Evolutionary conservation across 2,888 invertebrate genomes (phyloP).

Genomic region (Thera obeliscata): DNA sequence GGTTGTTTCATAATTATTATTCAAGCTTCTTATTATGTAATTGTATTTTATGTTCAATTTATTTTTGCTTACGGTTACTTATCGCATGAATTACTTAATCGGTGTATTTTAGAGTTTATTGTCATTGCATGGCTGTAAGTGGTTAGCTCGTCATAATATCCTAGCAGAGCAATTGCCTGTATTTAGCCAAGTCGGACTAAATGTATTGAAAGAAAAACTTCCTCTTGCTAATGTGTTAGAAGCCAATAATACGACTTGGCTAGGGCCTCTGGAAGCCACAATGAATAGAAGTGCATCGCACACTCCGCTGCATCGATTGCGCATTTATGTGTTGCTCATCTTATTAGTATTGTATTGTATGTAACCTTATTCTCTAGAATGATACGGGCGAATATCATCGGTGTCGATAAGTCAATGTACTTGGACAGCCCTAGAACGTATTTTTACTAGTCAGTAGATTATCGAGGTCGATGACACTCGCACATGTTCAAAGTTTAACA

Average conservation of each 20-base stretch:
- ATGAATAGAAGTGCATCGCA: constrained; percentile 3
- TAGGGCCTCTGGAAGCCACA: neutral
- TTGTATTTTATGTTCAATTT: constrained; percentile 19
- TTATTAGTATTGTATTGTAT: neutral
- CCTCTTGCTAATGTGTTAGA: neutral
- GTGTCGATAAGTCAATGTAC: constrained; percentile 23
- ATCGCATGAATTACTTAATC: constrained; percentile 35
- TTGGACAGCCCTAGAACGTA: constrained; percentile 22
- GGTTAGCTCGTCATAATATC: constrained; percentile 30
- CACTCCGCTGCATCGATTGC: constrained; percentile 2
- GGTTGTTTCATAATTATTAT: constrained; percentile 11
- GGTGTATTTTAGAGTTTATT: constrained; percentile 12
- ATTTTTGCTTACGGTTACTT: constrained; percentile 24
- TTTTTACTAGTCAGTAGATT: constrained; percentile 33
- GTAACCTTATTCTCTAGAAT: neutral
- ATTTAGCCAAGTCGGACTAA: neutral
- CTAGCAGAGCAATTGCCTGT: neutral
- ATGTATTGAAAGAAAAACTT: no score
- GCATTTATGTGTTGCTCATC: constrained; percentile 34
- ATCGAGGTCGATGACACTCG: constrained; percentile 24
- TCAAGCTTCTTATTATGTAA: neutral
- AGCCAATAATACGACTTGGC: neutral
- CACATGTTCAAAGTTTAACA: constrained; percentile 11
- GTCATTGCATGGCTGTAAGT: constrained; percentile 19
- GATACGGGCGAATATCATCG: constrained; percentile 17